Percentiles rank a stretch among this genome's conserved stretches.
Evolutionary conservation across 2,113 vertebrate species (phyloP).

Genomic region (Rhynchopsitta pachyrhyncha): DNA sequence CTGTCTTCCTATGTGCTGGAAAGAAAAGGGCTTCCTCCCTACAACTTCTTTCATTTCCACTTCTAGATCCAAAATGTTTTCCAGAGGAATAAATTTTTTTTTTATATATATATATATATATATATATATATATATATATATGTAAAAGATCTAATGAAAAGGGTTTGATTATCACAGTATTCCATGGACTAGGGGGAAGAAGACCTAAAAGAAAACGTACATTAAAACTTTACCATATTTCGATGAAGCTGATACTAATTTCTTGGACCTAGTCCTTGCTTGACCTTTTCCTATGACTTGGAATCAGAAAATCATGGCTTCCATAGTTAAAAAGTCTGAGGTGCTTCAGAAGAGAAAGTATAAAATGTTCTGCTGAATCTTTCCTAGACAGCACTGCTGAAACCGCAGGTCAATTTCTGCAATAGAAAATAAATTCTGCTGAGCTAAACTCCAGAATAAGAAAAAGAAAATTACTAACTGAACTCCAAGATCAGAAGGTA

Average conservation of each 20-base stretch:
- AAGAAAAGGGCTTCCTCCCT: neutral
- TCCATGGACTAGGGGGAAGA: neutral
- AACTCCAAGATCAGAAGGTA: neutral
- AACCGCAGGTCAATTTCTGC: neutral
- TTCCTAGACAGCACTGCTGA: neutral
- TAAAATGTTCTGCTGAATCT: neutral
- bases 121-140: neutral
- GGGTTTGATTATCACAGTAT: neutral
- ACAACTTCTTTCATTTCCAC: neutral
- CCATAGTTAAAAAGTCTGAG: conserved; percentile 19
- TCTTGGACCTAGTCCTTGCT: neutral
- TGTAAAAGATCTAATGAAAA: neutral
- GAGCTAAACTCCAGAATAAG: neutral
- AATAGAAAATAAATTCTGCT: neutral
- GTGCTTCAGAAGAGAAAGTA: neutral
- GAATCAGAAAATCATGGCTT: neutral
- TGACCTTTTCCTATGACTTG: neutral
- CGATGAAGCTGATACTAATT: neutral
- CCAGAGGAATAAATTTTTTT: neutral
- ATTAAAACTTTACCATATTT: neutral
- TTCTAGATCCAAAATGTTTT: neutral
- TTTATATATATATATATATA: too few relatives aligned
- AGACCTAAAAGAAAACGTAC: neutral
- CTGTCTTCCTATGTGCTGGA: neutral
- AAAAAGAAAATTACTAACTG: neutral